Evolutionary conservation across 1,140 invertebrate species (phyloP), one percentile per base, ranked within the genome.

Genomic region (Lepidotrigona ventralis): DNA sequence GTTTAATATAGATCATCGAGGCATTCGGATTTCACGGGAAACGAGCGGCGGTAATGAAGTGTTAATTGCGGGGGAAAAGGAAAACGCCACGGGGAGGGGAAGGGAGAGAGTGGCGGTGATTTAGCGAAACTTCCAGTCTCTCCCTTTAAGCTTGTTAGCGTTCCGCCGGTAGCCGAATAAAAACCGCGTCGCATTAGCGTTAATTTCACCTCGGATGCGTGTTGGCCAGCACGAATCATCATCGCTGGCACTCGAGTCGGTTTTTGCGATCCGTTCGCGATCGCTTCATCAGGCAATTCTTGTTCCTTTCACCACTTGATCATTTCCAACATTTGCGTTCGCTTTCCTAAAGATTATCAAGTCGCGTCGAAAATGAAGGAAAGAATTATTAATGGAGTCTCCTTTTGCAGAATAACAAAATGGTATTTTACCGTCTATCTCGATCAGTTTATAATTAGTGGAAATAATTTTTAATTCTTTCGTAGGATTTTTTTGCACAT

Each of bases 61-160:
- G 81, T 82, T 82, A 77, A 77, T 82, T 78, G 66, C 81, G 21
- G 39, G 81, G 51, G 74, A 70, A 82, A 78, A 78, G 74, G 81
- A 78, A 75, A 81, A 1, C 79, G 33, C 23, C 8, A 39, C 53
- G 33, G 33, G 53, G 53, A 76, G 69, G 39, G 39, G 33, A 39
- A 39, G 2, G 33, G 39, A 8, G 39, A 5, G 39, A 39, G 39
- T 46, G 39, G 19, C 63, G 80, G 53, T 70, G 81, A 78, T 82
- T 82, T 78, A 82, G 74, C 81, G 56, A 78, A 77, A 69, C 66
- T 54, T 33, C 4, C 17, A 46, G 39, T 46, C 23, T 46, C 23
- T 39, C 21, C 69, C 23, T 19, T 46, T 46, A 46, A 21, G 74
- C 74, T 82, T 82, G 81, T 82, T 82, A 82, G 81, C 74, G 33